Conservation (phyloP, 2,888 invertebrate genomes). For the Eutolmus rufibarbis region DNA sequence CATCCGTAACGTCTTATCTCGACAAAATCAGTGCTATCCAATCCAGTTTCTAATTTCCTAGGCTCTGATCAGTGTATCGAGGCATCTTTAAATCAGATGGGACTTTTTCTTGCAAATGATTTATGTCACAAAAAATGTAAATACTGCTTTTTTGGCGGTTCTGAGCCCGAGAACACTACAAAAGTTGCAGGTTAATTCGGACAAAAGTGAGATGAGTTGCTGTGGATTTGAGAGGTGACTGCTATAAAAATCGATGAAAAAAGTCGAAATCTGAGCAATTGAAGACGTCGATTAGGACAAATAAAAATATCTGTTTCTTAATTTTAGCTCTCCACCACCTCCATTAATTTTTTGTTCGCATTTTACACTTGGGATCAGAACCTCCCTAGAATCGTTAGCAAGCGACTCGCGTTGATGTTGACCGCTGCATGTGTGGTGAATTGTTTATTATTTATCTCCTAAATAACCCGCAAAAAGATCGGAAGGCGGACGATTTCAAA, state of each 20-base stretch:
- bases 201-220: neutral
- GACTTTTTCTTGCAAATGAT: conserved; percentile 24
- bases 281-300: conserved; percentile 41
- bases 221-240: neutral
- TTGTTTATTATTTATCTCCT: neutral
- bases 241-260: neutral
- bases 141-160: neutral
- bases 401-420: neutral
- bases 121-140: conserved; percentile 39
- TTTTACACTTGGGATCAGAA: neutral
- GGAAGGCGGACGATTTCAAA: neutral
- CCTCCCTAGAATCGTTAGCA: neutral
- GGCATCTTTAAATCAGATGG: neutral
- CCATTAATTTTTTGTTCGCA: neutral
- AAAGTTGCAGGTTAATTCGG: neutral
- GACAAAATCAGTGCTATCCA: neutral
- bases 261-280: conserved; percentile 38
- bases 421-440: neutral
- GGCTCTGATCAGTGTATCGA: neutral
- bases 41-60: conserved; percentile 32
- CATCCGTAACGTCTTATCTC: conserved; percentile 24
- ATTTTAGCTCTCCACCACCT: neutral
- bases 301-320: conserved; percentile 28
- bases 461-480: neutral
- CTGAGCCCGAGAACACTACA: neutral